Base-by-base conservation (phyloP, 1,140 invertebrate species). In the Temnothorax curvispinosus region DNA sequence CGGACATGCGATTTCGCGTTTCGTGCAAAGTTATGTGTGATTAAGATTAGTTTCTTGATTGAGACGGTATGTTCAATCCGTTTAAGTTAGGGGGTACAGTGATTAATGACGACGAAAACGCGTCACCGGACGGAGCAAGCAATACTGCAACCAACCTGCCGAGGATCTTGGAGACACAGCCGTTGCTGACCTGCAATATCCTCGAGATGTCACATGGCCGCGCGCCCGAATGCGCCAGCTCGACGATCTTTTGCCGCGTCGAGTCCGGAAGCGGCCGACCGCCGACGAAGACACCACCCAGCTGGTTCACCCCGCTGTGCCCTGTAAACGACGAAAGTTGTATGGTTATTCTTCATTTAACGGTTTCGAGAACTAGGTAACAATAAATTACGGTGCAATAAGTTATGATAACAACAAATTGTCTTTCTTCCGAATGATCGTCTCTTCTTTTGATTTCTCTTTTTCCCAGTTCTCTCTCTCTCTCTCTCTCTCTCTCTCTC, bases 221-320 rank as follows among this genome's bases (percentile, higher is more conserved):
- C 5, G 98, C 98, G 71, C 99, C 99, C 11, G 98, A 98, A 94
- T 99, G 98, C 35, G 98, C 98, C 90, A 99, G 96, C 95, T 99
- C 98, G 72, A 99, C 98, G 91, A 99, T 99, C 96, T 98, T 98
- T 95, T 99, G 98, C 72, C 99, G 96, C 62, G 99, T 99, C 69
- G 98, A 98, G 95, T 99, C 99, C 15, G 99, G 99, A 91, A 99
- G 96, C 65, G 99, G 99, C 91, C 99, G 96, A 64, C 99, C 99
- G 95, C 99, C 99, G 94, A 99, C 99, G 96, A 99, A 99, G 74
- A 99, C 98, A 91, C 99, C 99, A 88, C 99, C 99, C 93, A 99
- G 96, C 96, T 99, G 99, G 96, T 99, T 99, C 93, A 99, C 98
- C 92, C 99, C 98, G 95, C 98, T 99, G 96, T 99, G 98, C 95